phyloP scores from a whole-genome alignment of 1,140 invertebrate species.

The Zeugodacus cucurbitae region DNA sequence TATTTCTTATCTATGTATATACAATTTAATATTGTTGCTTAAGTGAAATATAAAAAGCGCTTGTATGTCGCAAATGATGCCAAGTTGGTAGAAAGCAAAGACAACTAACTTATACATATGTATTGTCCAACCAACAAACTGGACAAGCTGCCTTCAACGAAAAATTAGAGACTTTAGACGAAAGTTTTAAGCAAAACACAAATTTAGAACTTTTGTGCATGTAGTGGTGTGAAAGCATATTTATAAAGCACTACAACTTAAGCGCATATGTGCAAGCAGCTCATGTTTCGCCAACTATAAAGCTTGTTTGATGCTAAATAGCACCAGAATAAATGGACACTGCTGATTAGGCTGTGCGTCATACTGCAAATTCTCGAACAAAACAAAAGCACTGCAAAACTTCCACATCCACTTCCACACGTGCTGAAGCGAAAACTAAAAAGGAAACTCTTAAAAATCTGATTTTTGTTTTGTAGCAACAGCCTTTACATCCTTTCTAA shows the following conservation, averaged over 20 bases:
- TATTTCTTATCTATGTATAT: too few relatives aligned
- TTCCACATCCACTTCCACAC: not conserved
- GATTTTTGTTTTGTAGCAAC: not conserved
- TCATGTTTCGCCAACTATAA: slow-evolving; percentile 19
- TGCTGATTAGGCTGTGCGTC: slow-evolving; percentile 14
- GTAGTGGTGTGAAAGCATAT: not conserved
- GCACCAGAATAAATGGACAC: slow-evolving; percentile 16
- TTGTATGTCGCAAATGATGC: too few relatives aligned
- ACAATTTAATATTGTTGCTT: too few relatives aligned
- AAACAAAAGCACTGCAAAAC: not conserved
- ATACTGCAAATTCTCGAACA: not conserved
- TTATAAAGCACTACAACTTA: not conserved
- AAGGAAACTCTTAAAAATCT: not conserved
- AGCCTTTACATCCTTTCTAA: slow-evolving; percentile 5
- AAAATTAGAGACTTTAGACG: not conserved
- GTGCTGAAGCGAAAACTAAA: not conserved
- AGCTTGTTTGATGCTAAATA: slow-evolving; percentile 17
- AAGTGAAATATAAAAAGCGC: too few relatives aligned
- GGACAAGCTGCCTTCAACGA: not conserved
- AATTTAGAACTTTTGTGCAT: not conserved
- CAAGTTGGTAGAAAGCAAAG: too few relatives aligned
- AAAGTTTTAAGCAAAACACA: slow-evolving; percentile 15
- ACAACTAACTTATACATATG: not conserved
- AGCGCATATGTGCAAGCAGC: not conserved
- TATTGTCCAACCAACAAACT: not conserved